phyloP scores from a whole-genome alignment of 2,797 vertebrate species.

The Tadarida brasiliensis region DNA sequence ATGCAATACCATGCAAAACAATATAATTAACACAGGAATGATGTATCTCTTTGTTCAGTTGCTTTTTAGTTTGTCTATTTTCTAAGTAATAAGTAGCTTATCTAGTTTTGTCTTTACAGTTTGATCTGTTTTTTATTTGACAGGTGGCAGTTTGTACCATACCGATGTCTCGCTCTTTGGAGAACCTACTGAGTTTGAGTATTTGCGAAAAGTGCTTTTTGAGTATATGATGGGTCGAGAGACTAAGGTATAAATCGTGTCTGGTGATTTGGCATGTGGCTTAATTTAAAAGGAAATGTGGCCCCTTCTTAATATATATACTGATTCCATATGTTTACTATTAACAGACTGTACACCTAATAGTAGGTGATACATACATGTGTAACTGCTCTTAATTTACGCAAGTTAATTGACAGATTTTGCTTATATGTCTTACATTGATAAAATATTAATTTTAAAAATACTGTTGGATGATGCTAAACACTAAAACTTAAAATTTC shows the following conservation, averaged over 20 bases:
- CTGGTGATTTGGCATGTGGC: constrained; percentile 8
- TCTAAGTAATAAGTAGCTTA: constrained; percentile 18
- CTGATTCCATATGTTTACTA: neutral
- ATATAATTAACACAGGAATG: neutral
- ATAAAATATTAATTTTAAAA: constrained; percentile 59
- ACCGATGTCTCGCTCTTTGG: constrained; percentile 89
- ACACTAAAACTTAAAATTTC: neutral
- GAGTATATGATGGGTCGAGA: constrained; percentile 99
- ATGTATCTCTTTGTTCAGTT: neutral
- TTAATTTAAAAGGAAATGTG: constrained; percentile 56
- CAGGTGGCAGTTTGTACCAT: constrained; percentile 91
- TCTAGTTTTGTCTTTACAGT: constrained; percentile 9
- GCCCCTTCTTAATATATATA: neutral
- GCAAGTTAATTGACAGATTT: constrained; percentile 52
- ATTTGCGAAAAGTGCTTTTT: constrained; percentile 97
- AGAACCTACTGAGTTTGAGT: constrained; percentile 97
- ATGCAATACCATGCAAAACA: neutral
- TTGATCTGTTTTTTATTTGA: constrained; percentile 66
- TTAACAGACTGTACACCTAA: neutral
- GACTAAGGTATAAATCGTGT: constrained; percentile 93
- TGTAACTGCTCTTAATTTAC: neutral
- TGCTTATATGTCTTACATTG: constrained; percentile 47
- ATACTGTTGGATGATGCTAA: constrained; percentile 52
- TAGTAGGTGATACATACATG: neutral
- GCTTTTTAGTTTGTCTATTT: constrained; percentile 17